A percentile compares a stretch with the other conserved stretches of the same genome.
Evolutionary conservation across 2,113 vertebrate species (phyloP).

Genomic region (Melanocharis versteri): DNA sequence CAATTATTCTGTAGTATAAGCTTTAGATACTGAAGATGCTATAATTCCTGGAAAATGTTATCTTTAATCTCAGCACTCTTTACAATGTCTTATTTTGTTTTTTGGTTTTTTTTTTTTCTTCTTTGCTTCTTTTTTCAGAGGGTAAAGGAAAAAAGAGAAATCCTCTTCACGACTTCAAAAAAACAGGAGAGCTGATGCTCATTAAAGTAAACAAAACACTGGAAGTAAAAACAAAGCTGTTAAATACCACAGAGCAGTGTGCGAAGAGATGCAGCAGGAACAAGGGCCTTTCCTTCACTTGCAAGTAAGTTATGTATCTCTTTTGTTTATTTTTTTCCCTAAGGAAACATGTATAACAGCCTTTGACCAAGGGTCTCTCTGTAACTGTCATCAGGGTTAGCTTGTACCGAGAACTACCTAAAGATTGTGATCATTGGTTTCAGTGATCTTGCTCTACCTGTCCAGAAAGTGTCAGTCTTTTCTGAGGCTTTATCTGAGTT

Average conservation of each 20-base stretch:
- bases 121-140: conserved; percentile 70
- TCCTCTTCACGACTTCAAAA: conserved; percentile 92
- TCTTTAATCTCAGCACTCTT: not conserved
- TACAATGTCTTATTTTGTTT: not conserved
- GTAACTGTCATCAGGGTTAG: not conserved
- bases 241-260: conserved; percentile 83
- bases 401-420: not conserved
- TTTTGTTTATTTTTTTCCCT: not conserved
- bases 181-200: conserved; percentile 81
- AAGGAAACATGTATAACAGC: not conserved
- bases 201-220: conserved; percentile 76
- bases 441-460: not conserved
- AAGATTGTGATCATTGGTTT: not conserved
- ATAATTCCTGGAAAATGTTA: not conserved
- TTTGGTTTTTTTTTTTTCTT: not conserved
- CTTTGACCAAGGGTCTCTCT: not conserved
- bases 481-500: not conserved
- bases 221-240: conserved; percentile 81
- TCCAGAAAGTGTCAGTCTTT: not conserved
- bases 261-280: conserved; percentile 88
- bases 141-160: conserved; percentile 82
- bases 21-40: not conserved
- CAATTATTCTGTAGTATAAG: not conserved
- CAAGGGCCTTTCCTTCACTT: conserved; percentile 85
- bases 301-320: conserved; percentile 82